These are phyloP conservation scores for Saturnia japonica DNA, from an alignment of 2,888 invertebrate species.

Conservation along the genomic window DNA sequence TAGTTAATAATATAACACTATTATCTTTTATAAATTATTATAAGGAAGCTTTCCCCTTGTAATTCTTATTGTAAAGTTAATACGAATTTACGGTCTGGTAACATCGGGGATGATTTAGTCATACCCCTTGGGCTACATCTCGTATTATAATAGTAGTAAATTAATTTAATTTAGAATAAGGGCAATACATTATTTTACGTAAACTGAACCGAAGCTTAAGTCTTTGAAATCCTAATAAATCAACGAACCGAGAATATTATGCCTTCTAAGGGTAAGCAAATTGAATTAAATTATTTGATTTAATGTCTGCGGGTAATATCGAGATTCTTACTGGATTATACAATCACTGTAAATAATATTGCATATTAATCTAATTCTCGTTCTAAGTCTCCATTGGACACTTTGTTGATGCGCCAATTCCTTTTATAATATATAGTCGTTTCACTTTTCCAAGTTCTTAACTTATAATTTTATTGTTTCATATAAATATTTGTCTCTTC, in stretches of 20 bases:
- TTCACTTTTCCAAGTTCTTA: too few relatives aligned
- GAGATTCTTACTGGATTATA: neutral
- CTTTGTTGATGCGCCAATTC: too few relatives aligned
- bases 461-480: neutral
- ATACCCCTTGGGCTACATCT: conserved; percentile 13
- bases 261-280: neutral
- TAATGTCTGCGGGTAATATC: neutral
- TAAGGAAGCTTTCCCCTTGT: neutral
- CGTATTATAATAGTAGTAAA: conserved; percentile 13
- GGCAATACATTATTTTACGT: conserved; percentile 7
- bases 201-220: neutral
- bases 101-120: conserved; percentile 16
- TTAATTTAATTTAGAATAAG: conserved; percentile 13
- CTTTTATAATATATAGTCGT: too few relatives aligned
- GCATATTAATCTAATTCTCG: too few relatives aligned
- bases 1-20: too few relatives aligned
- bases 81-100: conserved; percentile 20
- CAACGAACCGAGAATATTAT: conserved; percentile 9
- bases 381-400: too few relatives aligned
- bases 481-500: neutral
- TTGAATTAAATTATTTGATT: conserved; percentile 6
- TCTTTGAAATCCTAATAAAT: conserved; percentile 14
- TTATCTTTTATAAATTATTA: neutral
- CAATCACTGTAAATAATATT: neutral
- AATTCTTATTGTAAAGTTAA: conserved; percentile 15